Percentiles rank a stretch among this genome's conserved stretches.
These are phyloP conservation scores for Battus philenor DNA, from an alignment of 1,140 invertebrate genomes.

Conservation along the genomic window DNA sequence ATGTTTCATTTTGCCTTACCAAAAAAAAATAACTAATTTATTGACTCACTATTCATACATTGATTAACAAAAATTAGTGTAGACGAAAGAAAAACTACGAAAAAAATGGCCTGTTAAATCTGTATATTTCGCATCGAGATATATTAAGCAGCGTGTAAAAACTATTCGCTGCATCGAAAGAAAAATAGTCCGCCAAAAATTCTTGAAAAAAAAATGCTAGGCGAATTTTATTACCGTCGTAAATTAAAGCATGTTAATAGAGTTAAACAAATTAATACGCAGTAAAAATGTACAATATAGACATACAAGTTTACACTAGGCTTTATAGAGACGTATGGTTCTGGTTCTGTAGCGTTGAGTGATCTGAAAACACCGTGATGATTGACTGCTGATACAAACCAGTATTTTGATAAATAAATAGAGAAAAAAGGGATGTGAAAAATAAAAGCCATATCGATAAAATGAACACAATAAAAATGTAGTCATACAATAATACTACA, in stretches of 20 bases:
- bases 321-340: slow-evolving; percentile 70
- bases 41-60: too few relatives aligned
- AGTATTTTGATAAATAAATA: slow-evolving; percentile 70
- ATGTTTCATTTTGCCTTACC: too few relatives aligned
- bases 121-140: not conserved
- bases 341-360: slow-evolving; percentile 44
- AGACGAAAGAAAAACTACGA: too few relatives aligned
- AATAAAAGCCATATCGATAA: slow-evolving; percentile 26
- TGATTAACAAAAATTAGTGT: too few relatives aligned
- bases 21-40: too few relatives aligned
- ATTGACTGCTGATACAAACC: slow-evolving; percentile 67
- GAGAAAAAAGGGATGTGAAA: slow-evolving; percentile 3
- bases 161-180: not conserved
- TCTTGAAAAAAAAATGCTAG: slow-evolving; percentile 1
- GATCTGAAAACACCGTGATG: slow-evolving; percentile 64
- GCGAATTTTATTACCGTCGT: slow-evolving; percentile 48
- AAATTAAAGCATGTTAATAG: slow-evolving; percentile 53
- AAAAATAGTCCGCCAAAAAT: not conserved
- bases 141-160: not conserved
- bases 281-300: slow-evolving; percentile 63
- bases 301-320: slow-evolving; percentile 48
- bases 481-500: too few relatives aligned
- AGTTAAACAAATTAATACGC: slow-evolving; percentile 60
- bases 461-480: slow-evolving; percentile 1
- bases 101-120: too few relatives aligned